phyloP scores from a whole-genome alignment of 2,797 vertebrate species.

The Cyclopterus lumpus region DNA sequence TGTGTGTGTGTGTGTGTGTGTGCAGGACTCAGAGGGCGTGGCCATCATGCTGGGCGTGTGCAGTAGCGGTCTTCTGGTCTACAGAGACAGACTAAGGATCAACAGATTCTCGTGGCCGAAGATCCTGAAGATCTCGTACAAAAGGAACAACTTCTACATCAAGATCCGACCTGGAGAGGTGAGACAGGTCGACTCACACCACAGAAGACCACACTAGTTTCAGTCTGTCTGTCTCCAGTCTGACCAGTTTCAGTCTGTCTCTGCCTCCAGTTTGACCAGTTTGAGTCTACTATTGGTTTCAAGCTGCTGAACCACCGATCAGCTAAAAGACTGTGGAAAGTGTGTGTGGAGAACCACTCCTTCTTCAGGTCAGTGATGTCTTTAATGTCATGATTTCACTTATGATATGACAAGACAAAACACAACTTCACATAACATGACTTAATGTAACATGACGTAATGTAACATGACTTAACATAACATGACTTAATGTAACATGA shows the following conservation, averaged over 20 bases:
- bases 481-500: too few species aligned
- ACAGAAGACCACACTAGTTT: neutral
- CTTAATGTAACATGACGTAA: too few species aligned
- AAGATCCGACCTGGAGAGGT: slow-evolving; percentile 98
- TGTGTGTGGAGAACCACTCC: slow-evolving; percentile 97
- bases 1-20: slow-evolving; percentile 50
- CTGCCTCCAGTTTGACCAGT: slow-evolving; percentile 92
- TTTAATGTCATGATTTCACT: neutral
- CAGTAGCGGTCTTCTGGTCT: slow-evolving; percentile 95
- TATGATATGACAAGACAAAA: neutral
- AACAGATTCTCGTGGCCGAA: slow-evolving; percentile 98
- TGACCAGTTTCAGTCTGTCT: neutral
- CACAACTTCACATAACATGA: neutral
- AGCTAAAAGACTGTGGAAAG: slow-evolving; percentile 97
- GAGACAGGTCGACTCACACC: neutral
- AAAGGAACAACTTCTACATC: slow-evolving; percentile 98
- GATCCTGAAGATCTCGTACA: slow-evolving; percentile 98
- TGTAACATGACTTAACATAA: too few species aligned
- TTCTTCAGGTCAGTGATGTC: slow-evolving; percentile 91
- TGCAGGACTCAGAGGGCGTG: slow-evolving; percentile 95
- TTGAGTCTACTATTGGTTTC: slow-evolving; percentile 98
- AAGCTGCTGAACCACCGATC: slow-evolving; percentile 96
- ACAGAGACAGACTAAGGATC: slow-evolving; percentile 94
- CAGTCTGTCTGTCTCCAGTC: too few species aligned
- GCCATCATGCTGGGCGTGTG: slow-evolving; percentile 97